Base-by-base conservation (phyloP, 2,797 vertebrate species). In the Stomatorhinus walkeri region DNA sequence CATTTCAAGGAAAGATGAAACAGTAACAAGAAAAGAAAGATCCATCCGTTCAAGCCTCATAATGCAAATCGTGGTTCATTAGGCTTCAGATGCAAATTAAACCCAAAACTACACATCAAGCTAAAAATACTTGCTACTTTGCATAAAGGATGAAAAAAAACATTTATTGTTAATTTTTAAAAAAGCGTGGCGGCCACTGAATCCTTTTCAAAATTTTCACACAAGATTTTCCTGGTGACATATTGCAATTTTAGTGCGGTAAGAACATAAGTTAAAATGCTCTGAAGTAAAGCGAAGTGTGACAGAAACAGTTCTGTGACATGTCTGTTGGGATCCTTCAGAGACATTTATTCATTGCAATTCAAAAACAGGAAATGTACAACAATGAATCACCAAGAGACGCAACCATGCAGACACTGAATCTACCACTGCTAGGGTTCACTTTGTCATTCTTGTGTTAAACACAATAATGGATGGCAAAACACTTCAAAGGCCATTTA, bases 121-220 rank as follows among this genome's bases (percentile, higher is more conserved):
- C 76, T 81, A 81, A 81, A 81, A 81, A 46, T 81, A 81, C 76
- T 81, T 22, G 40, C 40, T 81, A 46, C 40, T 81, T 81, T n/a
- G 76, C 40, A 81, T 46, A 40, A 46, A 81, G 19, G 40, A 16
- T 46, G 76, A 81, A 81, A 81, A 16, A 36, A 79, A 81, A 81
- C 40, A 81, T n/a, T 43, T 81, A 81, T 81, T 81, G 19, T 8
- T 46, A 9, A 9, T 40, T 40, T 8, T 4, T 8, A 59, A 59
- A 59, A 79, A 40, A 79, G 40, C 9, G 16, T 43, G 72, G 72
- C n/a, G 40, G 40, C 72, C 32, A 40, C 64, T 6, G 7, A n/a
- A n/a, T 43, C 32, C 72, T 43, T 79, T 79, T 72, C 28, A 72
- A 46, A 46, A 36, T n/a, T 46, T n/a, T 79, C 16, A 43, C 72